A percentile compares a stretch with the other conserved stretches of the same genome.
Evolutionary conservation across 1,140 invertebrate species (phyloP).

Genomic region (Drosophila kikkawai): DNA sequence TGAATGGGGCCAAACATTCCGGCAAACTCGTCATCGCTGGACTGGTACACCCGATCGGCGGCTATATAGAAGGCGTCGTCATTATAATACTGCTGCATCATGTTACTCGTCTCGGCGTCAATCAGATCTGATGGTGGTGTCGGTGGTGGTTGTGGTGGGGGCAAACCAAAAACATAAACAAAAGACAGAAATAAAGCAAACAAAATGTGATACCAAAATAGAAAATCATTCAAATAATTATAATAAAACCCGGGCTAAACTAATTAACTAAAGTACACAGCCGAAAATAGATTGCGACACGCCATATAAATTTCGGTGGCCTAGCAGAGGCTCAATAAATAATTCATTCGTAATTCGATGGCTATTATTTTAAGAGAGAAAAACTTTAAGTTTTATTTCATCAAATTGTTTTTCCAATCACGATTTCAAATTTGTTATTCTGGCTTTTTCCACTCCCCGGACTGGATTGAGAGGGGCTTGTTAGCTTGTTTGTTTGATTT

Average conservation of each 20-base stretch:
- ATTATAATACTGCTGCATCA: constrained; percentile 81
- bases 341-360: constrained; percentile 18
- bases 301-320: constrained; percentile 25
- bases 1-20: constrained; percentile 83
- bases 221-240: constrained; percentile 25
- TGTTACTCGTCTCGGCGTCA: constrained; percentile 72
- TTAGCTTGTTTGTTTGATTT: constrained; percentile 8
- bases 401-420: constrained; percentile 8
- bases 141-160: background rate
- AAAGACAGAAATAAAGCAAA: constrained; percentile 23
- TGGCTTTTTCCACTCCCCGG: background rate
- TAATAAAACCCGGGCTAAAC: constrained; percentile 17
- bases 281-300: constrained; percentile 12
- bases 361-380: constrained; percentile 28
- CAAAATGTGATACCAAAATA: constrained; percentile 17
- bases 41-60: constrained; percentile 81
- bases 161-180: constrained; percentile 24
- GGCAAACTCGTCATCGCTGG: constrained; percentile 80
- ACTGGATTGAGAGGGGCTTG: no score
- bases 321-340: constrained; percentile 5
- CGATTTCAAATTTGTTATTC: constrained; percentile 37
- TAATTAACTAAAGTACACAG: constrained; percentile 37
- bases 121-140: constrained; percentile 61
- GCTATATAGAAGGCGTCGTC: constrained; percentile 83
- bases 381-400: constrained; percentile 29